Base-by-base conservation (phyloP, 2,797 vertebrate species). In the Tarsius wallacei region DNA sequence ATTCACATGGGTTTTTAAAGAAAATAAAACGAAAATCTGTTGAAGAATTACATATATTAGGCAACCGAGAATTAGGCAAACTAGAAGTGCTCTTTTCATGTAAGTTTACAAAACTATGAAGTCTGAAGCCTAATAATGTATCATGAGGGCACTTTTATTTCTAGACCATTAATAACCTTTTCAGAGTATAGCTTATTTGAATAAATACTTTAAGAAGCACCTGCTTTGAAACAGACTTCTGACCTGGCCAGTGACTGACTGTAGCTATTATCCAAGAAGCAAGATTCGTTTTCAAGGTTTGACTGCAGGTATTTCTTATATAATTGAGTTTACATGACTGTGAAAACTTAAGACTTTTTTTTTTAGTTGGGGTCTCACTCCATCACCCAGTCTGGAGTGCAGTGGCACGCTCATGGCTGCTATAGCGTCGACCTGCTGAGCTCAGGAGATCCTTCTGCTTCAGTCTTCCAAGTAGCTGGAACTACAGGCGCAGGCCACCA, bases 101-200 rank as follows among this genome's bases (percentile, higher is more conserved):
- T 70, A 95, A 86, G 77, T 61, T 94, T 53, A 94, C 51, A 24
- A 93, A 77, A 83, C 12, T 66, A 89, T 21, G 78, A 87, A 83
- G 70, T 57, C 55, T 73, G 64, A 82, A 77, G 42, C 55, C 78
- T 88, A 87, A 59, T 81, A 85, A 53, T 77, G 0, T 55, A 76
- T 51, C 73, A 15, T 73, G 31, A 88, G 91, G 68, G 10, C 33
- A 86, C 31, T 94, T 74, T 42, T 80, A 66, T 76, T 90, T 94
- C 81, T 59, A 64, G 28, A 57, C 51, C 64, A 89, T 28, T 84
- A 85, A 76, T 26, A 87, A 85, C 22, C 42, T 11, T 77, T 90
- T 36, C 14, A 4, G 26, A 83, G 51, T 49, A 31, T 7, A 89
- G 76, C 53, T 80, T 70, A 88, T 33, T 26, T 68, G 47, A 94